Evolutionary conservation across 2,797 vertebrate genomes (phyloP), one percentile per base, ranked within the genome.

Genomic region (Lepilemur septentrionalis): DNA sequence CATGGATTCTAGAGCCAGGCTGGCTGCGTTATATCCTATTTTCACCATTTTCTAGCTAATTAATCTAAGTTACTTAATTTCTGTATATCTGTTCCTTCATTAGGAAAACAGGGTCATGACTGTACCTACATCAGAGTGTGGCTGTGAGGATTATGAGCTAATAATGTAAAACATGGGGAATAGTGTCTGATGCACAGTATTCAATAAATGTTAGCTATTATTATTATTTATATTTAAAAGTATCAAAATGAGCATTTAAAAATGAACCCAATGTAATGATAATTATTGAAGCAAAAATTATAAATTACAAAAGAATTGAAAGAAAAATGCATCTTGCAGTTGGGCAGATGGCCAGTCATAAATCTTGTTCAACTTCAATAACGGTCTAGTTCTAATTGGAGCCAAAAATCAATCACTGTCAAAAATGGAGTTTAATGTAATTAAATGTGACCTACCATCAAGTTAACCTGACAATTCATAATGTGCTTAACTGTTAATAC

Each of bases 251-350:
- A 95, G 28, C 32, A 63, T 75, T 88, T 85, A 75, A 72, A 94
- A 96, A 73, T 67, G 14, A 91, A 89, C 70, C 14, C 41, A 82
- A 86, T 65, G 9, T 35, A 89, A 59, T 38, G n/a, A 55, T 59
- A 93, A 82, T 63, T 91, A 76, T 2, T 86, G 41, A 96, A 72
- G 48, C 23, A 86, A 89, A 84, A 93, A 72, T 80, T 28, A 72
- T 0, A 81, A 89, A 89, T 90, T 59, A 80, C 22, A 57, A 93
- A 94, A 55, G 25, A 92, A 75, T 76, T 85, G 59, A 20, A 73
- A 61, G 41, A 91, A 20, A 93, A 88, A 73, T 79, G 11, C 75
- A 95, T 65, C 57, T 83, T 93, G 13, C 5, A 35, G 52, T 57
- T 7, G 20, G 30, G 30, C 7, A 65, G 38, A 50, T 43, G 46